phyloP scores from a whole-genome alignment of 37 sponge, comb jelly and placozoan genomes.

The Chondrosia reniformis region DNA sequence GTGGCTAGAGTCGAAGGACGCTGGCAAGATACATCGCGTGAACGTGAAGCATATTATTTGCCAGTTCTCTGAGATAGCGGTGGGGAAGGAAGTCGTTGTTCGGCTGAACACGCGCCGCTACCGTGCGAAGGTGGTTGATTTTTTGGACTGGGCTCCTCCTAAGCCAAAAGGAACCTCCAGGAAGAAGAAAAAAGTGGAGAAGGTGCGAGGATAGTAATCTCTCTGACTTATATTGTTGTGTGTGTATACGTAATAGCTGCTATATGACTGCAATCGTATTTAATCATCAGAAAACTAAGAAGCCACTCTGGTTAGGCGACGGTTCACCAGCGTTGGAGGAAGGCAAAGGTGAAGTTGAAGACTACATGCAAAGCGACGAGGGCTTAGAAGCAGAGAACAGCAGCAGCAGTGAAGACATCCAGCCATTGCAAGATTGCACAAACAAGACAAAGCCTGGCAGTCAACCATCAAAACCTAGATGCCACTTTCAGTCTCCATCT shows the following conservation, averaged over 20 bases:
- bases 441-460: neutral
- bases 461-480: neutral
- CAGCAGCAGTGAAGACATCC: constrained; percentile 3
- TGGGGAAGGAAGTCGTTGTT: neutral
- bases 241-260: neutral
- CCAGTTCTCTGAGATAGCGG: neutral
- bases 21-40: neutral
- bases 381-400: neutral
- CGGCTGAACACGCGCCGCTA: neutral
- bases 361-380: neutral
- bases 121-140: no score
- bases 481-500: neutral
- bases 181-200: neutral
- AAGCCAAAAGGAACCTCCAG: neutral
- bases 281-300: no score
- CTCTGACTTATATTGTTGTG: neutral
- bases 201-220: neutral
- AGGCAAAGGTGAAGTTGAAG: neutral
- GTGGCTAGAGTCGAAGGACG: no score
- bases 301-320: neutral
- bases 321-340: neutral
- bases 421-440: neutral
- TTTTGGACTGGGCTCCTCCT: no score
- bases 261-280: neutral
- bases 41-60: neutral